Base-by-base conservation (phyloP, 1,140 invertebrate genomes). In the Nasonia giraulti region DNA sequence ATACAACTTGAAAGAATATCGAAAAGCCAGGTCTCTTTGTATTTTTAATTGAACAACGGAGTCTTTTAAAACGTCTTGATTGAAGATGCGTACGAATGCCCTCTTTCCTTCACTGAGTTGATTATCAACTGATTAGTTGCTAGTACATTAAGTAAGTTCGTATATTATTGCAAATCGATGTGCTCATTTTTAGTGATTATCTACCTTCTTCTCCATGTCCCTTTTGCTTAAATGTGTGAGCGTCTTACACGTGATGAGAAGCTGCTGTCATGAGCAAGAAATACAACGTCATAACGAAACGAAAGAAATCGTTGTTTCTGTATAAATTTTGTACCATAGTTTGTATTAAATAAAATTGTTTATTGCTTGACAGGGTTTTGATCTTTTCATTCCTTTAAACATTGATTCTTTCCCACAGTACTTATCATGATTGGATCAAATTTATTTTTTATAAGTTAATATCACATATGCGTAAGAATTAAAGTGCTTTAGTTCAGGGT, bases 301-400 rank as follows among this genome's bases (percentile, higher is more conserved):
- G 86, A 87, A 88, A 85, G 87, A 89, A 91, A 92, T 88, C 91
- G 90, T 92, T 92, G 90, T 92, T 80, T 92, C 90, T 93, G 92
- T 93, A 92, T 92, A 93, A 92, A 93, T 94, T 94, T 94, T 94
- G 93, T 94, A 94, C 92, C 91, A 93, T 94, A 94, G 92, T 93
- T 93, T 93, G 91, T 94, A 93, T 92, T 89, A 93, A 94, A 93
- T 92, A 93, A 93, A 93, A 92, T 91, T 93, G 92, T 93, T 93
- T 93, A 93, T 92, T 92, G 93, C 93, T 93, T 93, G 91, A 90
- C 87, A 87, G 73, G 80, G 73, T 40, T 73, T 44, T 68, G 47
- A 11, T 75, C 66, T 75, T 84, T 84, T 62, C 10, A 33, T 79
- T 23, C 37, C n/a, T 50, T 4, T 47, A n/a, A 17, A 47, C 33